Percentiles rank a stretch among this genome's conserved stretches.
Evolutionary conservation across 2,113 vertebrate genomes (phyloP).

Genomic region (Trochalopteron elliotii): DNA sequence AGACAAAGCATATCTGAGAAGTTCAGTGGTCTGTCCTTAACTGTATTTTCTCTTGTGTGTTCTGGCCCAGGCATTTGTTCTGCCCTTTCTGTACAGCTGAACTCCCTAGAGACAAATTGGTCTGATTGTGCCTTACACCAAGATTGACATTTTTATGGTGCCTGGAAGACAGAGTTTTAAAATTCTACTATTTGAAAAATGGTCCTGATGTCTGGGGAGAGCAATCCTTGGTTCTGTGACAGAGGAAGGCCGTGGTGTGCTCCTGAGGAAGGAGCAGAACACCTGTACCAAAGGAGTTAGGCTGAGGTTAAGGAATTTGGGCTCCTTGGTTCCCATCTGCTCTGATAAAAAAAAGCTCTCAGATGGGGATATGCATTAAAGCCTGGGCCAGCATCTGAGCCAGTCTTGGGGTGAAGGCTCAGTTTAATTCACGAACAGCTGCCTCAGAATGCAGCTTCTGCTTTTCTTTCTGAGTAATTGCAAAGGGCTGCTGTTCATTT

Average conservation of each 20-base stretch:
- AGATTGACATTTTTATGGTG: background rate
- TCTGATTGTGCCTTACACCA: background rate
- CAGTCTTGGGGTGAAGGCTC: background rate
- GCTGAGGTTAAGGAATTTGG: background rate
- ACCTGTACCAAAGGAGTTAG: background rate
- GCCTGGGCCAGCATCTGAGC: background rate
- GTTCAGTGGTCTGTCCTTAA: background rate
- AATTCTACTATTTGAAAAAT: background rate
- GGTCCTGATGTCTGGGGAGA: background rate
- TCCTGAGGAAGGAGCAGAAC: background rate
- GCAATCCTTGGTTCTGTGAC: background rate
- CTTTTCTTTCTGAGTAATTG: background rate
- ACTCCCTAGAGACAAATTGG: background rate
- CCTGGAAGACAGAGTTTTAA: background rate
- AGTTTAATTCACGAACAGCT: background rate
- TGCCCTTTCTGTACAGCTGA: background rate
- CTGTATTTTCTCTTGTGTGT: background rate
- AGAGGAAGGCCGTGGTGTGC: background rate
- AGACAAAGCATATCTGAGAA: background rate
- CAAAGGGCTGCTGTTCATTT: background rate
- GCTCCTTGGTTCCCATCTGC: background rate
- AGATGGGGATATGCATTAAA: background rate
- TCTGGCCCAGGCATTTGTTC: background rate
- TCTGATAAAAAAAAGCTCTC: background rate
- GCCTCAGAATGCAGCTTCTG: background rate